Conservation (phyloP, 2,888 invertebrate genomes). For the Ormia ochracea region DNA sequence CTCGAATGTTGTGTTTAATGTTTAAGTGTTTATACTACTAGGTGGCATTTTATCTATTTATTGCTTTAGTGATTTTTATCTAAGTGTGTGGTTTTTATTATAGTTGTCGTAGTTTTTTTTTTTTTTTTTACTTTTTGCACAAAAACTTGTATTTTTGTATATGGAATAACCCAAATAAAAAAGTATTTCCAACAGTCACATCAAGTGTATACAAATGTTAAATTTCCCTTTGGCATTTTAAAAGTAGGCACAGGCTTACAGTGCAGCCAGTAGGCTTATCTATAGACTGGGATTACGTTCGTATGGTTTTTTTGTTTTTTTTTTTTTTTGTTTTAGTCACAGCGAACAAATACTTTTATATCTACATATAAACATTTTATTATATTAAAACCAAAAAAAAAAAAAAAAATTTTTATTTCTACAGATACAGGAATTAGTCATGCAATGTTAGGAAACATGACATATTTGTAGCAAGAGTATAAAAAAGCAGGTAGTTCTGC, state of each 20-base stretch:
- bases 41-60: conserved; percentile 74
- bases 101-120: conserved; percentile 35
- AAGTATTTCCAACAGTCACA: conserved; percentile 62
- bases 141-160: conserved; percentile 56
- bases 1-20: conserved; percentile 50
- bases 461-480: conserved; percentile 37
- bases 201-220: conserved; percentile 63
- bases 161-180: conserved; percentile 25
- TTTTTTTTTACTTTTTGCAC: conserved; percentile 46
- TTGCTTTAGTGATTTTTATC: conserved; percentile 75
- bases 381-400: conserved; percentile 6
- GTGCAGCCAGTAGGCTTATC: conserved; percentile 53
- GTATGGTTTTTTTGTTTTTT: no score
- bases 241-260: conserved; percentile 23
- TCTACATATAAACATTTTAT: conserved; percentile 47
- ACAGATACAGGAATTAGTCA: conserved; percentile 47
- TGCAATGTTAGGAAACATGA: conserved; percentile 40
- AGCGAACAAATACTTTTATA: conserved; percentile 34
- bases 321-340: conserved; percentile 26
- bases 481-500: conserved; percentile 35
- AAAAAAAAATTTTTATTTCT: background rate
- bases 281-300: conserved; percentile 57
- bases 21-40: conserved; percentile 53
- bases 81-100: conserved; percentile 67
- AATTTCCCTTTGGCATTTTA: conserved; percentile 54